Conservation (phyloP, 2,113 vertebrate genomes). For the Mus pahari region DNA sequence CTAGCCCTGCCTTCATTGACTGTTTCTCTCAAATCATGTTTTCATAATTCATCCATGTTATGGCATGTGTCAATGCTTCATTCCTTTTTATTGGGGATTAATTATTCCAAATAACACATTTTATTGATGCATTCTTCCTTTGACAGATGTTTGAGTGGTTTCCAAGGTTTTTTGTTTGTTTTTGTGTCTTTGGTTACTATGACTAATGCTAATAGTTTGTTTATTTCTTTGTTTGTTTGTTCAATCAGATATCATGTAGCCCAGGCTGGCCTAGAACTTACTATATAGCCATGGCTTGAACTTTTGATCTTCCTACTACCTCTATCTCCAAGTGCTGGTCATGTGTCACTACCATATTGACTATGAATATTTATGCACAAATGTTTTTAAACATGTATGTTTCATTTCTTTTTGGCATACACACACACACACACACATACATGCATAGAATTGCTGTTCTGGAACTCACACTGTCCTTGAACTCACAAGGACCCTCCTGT, state of each 20-base stretch:
- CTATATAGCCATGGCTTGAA: background rate
- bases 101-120: background rate
- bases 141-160: background rate
- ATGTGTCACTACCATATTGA: background rate
- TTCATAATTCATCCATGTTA: slow-evolving; percentile 14
- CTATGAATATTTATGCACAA: background rate
- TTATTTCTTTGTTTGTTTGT: background rate
- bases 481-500: background rate
- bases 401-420: slow-evolving; percentile 11
- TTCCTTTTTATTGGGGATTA: slow-evolving; percentile 46
- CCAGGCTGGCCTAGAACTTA: background rate
- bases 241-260: background rate
- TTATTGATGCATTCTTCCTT: slow-evolving; percentile 24
- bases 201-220: background rate
- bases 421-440: no score
- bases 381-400: no score
- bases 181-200: background rate
- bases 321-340: no score
- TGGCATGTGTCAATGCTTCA: slow-evolving; percentile 4
- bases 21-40: background rate
- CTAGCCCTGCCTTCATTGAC: background rate
- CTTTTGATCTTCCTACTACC: background rate
- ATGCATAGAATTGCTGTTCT: slow-evolving; percentile 5
- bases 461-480: background rate
- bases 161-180: background rate